These are phyloP conservation scores for Scotopteryx bipunctaria DNA, from an alignment of 2,888 invertebrate genomes.

Conservation along the genomic window DNA sequence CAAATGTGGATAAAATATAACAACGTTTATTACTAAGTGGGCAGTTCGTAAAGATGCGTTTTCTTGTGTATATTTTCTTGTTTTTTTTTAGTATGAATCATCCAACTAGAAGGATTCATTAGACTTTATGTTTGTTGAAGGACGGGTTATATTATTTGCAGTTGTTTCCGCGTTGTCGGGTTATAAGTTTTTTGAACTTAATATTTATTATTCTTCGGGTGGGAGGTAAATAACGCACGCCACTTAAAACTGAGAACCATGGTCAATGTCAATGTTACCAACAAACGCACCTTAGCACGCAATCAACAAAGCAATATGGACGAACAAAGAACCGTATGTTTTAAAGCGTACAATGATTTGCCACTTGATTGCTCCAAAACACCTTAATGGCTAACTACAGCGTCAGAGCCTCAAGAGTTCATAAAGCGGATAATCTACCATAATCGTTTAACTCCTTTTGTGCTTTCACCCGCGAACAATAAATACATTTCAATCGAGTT, in stretches of 20 bases:
- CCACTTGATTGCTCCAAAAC: constrained; percentile 30
- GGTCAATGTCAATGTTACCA: constrained; percentile 65
- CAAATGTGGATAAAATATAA: constrained; percentile 15
- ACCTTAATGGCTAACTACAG: constrained; percentile 3
- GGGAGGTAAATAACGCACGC: constrained; percentile 35
- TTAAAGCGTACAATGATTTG: constrained; percentile 33
- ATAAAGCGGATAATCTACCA: constrained; percentile 11
- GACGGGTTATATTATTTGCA: constrained; percentile 1
- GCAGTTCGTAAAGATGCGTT: neutral
- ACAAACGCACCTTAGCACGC: constrained; percentile 40
- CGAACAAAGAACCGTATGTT: constrained; percentile 53
- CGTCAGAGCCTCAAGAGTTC: neutral
- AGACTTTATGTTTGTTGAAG: constrained; percentile 1
- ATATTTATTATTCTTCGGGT: constrained; percentile 19
- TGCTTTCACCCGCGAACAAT: constrained; percentile 34
- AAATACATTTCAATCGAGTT: constrained; percentile 47
- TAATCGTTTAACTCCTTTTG: constrained; percentile 27
- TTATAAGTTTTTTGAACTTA: constrained; percentile 10
- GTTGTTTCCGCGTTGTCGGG: constrained; percentile 16
- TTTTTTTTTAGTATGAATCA: neutral
- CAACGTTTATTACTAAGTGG: neutral
- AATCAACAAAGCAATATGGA: constrained; percentile 22
- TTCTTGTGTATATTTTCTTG: neutral
- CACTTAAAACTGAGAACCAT: constrained; percentile 38
- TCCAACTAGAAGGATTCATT: neutral